phyloP scores from a whole-genome alignment of 1,140 invertebrate species.

The Drosophila simulans region DNA sequence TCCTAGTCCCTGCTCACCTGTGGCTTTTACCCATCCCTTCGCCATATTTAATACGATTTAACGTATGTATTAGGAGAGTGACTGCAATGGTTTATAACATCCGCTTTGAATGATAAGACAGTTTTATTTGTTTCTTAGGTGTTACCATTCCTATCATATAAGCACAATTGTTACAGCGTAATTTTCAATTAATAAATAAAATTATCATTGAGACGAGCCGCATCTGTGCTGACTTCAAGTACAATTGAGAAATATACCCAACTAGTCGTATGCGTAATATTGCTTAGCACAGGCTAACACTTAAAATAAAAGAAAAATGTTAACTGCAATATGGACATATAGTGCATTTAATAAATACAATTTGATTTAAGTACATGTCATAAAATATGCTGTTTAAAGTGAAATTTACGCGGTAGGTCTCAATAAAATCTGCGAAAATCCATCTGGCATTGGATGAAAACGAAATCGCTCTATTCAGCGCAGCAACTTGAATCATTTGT shows the following conservation, averaged over 20 bases:
- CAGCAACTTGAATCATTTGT: conserved; percentile 14
- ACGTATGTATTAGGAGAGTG: background rate
- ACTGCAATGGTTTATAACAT: conserved; percentile 21
- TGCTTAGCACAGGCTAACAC: too few species aligned
- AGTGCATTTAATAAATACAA: background rate
- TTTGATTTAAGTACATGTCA: background rate
- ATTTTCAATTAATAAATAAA: background rate
- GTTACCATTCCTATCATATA: background rate
- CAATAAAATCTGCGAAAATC: background rate
- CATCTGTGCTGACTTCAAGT: background rate
- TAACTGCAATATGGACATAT: too few species aligned
- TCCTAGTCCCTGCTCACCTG: conserved; percentile 22
- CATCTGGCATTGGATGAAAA: background rate
- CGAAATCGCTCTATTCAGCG: too few species aligned
- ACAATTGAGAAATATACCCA: too few species aligned
- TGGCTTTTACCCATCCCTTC: background rate
- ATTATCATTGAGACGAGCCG: background rate
- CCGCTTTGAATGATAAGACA: conserved; percentile 13
- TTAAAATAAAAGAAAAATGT: too few species aligned
- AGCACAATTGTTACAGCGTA: background rate
- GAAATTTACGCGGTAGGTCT: background rate
- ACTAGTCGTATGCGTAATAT: too few species aligned
- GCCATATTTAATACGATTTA: background rate
- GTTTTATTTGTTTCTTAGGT: conserved; percentile 8
- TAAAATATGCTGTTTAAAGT: background rate